Evolutionary conservation across 2,888 invertebrate species (phyloP).

Genomic region (Pammene aurita): DNA sequence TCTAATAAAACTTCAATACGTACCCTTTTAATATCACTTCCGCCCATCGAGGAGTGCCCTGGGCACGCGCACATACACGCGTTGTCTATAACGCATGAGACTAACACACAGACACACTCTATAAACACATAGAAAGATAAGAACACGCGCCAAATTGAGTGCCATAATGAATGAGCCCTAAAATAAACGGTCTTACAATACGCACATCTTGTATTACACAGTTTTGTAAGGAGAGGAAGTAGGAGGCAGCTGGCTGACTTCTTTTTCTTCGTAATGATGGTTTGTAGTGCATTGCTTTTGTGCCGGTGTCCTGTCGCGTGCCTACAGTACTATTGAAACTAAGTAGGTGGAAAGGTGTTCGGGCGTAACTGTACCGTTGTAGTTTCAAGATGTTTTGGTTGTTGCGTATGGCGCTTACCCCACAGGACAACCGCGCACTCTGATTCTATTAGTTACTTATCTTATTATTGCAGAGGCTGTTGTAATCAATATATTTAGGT

Average conservation of each 20-base stretch:
- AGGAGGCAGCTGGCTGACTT: constrained; percentile 79
- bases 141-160: constrained; percentile 80
- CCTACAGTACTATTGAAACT: constrained; percentile 62
- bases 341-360: constrained; percentile 82
- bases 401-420: constrained; percentile 39
- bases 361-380: constrained; percentile 66
- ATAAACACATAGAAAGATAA: constrained; percentile 68
- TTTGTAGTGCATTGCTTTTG: constrained; percentile 77
- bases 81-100: constrained; percentile 56
- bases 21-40: constrained; percentile 46
- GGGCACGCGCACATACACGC: constrained; percentile 55
- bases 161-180: constrained; percentile 77
- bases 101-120: constrained; percentile 65
- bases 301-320: constrained; percentile 79
- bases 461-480: constrained; percentile 4
- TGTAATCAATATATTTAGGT: neutral
- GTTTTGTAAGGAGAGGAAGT: constrained; percentile 79
- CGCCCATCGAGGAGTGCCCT: constrained; percentile 52
- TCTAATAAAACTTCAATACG: constrained; percentile 20
- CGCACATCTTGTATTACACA: constrained; percentile 78
- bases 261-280: constrained; percentile 80
- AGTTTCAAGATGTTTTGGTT: constrained; percentile 76
- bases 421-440: constrained; percentile 2
- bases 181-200: constrained; percentile 73
- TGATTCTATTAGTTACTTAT: neutral